Evolutionary conservation across 2,888 invertebrate genomes (phyloP).

Genomic region (Drosophila lutescens): DNA sequence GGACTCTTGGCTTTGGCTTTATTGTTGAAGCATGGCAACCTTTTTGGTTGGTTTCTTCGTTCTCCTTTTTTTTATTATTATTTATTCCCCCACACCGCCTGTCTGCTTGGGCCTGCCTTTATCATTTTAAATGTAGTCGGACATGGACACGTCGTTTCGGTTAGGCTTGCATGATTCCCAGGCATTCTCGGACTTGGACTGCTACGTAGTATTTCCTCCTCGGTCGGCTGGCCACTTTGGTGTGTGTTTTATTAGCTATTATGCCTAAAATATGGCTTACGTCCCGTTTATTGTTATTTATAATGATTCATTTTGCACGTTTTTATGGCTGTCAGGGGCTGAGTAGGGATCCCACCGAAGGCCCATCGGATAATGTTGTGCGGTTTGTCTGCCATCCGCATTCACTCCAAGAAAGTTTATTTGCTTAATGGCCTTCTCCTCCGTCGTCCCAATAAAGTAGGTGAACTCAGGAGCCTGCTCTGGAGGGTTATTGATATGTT

Average conservation of each 20-base stretch:
- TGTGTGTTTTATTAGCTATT: conserved; percentile 78
- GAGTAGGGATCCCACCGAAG: conserved; percentile 40
- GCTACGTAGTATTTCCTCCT: background rate
- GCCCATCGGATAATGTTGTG: conserved; percentile 40
- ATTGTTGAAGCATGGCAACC: conserved; percentile 40
- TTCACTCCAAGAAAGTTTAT: conserved; percentile 38
- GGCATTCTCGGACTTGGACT: conserved; percentile 26
- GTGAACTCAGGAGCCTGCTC: background rate
- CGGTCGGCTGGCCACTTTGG: conserved; percentile 55
- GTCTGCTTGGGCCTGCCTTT: conserved; percentile 57
- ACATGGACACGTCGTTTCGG: conserved; percentile 62
- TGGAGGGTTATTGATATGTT: conserved; percentile 39
- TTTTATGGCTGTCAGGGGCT: conserved; percentile 69
- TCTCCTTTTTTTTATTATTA: background rate
- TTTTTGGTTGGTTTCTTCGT: conserved; percentile 7
- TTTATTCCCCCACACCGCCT: conserved; percentile 20
- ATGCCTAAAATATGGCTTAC: conserved; percentile 74
- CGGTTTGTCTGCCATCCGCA: conserved; percentile 46
- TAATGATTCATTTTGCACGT: conserved; percentile 77
- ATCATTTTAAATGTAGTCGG: conserved; percentile 70
- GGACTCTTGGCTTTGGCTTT: conserved; percentile 43
- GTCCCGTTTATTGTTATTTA: conserved; percentile 75
- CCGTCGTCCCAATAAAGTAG: conserved; percentile 1
- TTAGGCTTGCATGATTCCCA: conserved; percentile 73
- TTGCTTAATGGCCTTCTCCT: conserved; percentile 39